phyloP scores from a whole-genome alignment of 2,888 invertebrate genomes.

The Acanthoscelides obtectus region DNA sequence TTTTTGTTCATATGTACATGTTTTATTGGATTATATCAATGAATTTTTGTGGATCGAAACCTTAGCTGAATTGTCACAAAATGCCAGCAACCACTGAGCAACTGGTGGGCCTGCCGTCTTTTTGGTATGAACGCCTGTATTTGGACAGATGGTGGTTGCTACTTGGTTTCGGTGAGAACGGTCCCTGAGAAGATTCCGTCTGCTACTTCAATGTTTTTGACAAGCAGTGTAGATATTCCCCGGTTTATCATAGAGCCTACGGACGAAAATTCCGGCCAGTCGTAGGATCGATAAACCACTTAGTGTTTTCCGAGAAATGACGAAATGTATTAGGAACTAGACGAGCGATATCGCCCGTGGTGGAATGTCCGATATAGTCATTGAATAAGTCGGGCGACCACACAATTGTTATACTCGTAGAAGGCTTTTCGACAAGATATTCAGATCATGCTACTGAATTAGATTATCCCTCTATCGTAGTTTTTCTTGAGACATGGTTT shows the following conservation, averaged over 20 bases:
- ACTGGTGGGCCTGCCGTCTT: no score
- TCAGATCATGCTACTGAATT: background rate
- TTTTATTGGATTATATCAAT: no score
- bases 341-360: background rate
- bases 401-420: background rate
- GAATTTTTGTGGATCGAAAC: no score
- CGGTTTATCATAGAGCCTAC: background rate
- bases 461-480: no score
- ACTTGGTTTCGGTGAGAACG: no score
- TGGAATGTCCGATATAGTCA: background rate
- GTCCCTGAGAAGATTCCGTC: no score
- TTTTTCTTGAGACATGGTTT: no score
- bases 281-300: background rate
- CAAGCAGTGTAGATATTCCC: background rate
- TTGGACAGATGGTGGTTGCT: no score
- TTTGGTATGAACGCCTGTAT: no score
- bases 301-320: background rate
- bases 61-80: no score
- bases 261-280: background rate
- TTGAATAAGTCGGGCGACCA: background rate
- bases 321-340: background rate
- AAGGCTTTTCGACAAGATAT: background rate
- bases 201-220: background rate
- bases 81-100: no score
- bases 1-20: no score